Conservation (phyloP, 2,113 vertebrate species). For the Oncorhynchus gorbuscha region DNA sequence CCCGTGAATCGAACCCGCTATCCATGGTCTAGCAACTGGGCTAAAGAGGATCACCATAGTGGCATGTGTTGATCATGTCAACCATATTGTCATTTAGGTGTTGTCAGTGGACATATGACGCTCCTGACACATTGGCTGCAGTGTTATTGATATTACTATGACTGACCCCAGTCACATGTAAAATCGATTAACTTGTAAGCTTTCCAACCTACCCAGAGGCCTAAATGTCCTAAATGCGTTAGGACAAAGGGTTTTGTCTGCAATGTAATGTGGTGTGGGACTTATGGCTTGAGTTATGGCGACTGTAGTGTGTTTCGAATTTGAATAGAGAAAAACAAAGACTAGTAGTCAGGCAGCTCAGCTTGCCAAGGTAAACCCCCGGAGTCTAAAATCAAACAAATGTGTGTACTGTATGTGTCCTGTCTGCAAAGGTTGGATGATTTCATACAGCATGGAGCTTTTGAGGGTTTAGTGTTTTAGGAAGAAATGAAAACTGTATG, state of each 20-base stretch:
- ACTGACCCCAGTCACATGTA: not conserved
- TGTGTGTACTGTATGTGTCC: slow-evolving; percentile 17
- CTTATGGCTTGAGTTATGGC: not conserved
- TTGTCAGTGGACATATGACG: not conserved
- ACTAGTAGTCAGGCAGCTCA: slow-evolving; percentile 13
- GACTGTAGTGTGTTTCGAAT: not conserved
- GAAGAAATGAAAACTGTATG: slow-evolving; percentile 56
- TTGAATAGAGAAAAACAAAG: slow-evolving; percentile 11
- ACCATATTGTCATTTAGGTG: not conserved
- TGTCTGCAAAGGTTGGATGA: slow-evolving; percentile 22
- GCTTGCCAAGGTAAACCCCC: slow-evolving; percentile 54
- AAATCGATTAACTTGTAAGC: no score
- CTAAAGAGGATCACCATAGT: not conserved
- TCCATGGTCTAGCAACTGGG: no score
- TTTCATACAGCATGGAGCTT: slow-evolving; percentile 30
- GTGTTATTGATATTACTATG: not conserved
- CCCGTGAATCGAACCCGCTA: no score
- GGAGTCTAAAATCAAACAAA: slow-evolving; percentile 17
- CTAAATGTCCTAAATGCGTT: no score
- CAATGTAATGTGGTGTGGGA: not conserved
- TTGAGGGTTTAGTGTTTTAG: slow-evolving; percentile 26
- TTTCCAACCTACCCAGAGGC: no score
- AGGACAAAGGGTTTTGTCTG: not conserved
- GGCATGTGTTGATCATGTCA: slow-evolving; percentile 28
- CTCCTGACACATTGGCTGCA: not conserved